Base-by-base conservation (phyloP, 2,113 vertebrate species). In the Takifugu flavidus region DNA sequence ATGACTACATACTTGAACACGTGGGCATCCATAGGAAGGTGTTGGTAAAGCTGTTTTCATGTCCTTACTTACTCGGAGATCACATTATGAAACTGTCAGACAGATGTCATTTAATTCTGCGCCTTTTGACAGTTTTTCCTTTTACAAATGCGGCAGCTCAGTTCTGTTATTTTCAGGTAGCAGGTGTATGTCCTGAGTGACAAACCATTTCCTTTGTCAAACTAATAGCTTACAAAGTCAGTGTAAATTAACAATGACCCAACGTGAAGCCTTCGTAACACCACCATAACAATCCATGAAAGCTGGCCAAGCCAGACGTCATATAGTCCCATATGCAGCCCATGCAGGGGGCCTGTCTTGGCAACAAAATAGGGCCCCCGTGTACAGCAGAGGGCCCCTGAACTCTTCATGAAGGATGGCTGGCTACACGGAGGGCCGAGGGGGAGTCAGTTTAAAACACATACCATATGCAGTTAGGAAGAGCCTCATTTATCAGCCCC, bases 341-440 rank as follows among this genome's bases (percentile, higher is more conserved):
- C 65, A 78, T 88, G 88, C 86, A 89, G 88, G 88, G 88, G 86
- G 86, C 88, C 86, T 85, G 82, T 84, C 92, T 93, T 93, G 82
- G 88, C 85, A 88, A 87, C 88, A 81, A 88, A 88, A 82, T 82
- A 70, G 82, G 86, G 82, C 80, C 85, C 76, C 86, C 75, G 73
- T 82, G 75, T 78, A 84, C 78, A 78, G 79, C 71, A 59, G 68
- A 75, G 74, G 79, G 86, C 84, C 87, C 82, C 87, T 85, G 84
- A 86, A 85, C 83, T 82, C 76, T 73, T 82, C 83, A 87, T 90
- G 88, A 89, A 90, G 88, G 84, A 90, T 88, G 83, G 82, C 80
- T 79, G 77, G 84, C 85, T 83, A 83, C 71, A 15, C 86, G 87
- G 83, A 84, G 84, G 87, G 87, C 87, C 83, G 78, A 85, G 81